Evolutionary conservation across 2,113 vertebrate species (phyloP).

Genomic region (Rhinopomastus cyanomelas): DNA sequence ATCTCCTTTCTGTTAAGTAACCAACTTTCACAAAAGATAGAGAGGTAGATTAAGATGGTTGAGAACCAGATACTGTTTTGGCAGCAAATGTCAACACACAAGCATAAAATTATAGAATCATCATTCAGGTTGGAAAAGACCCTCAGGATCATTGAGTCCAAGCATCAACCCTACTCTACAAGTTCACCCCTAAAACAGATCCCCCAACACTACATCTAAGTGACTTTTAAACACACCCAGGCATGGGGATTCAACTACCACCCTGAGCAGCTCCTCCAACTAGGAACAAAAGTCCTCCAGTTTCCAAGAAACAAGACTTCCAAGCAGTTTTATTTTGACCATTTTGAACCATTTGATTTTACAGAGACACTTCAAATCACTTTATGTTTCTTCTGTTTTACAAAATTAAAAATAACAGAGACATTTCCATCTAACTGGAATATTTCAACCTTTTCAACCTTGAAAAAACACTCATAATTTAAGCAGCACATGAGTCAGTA

Average conservation of each 20-base stretch:
- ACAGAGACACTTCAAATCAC: neutral
- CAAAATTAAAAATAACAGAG: neutral
- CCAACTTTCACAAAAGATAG: neutral
- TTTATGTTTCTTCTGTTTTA: neutral
- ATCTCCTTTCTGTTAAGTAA: neutral
- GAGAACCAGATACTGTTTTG: neutral
- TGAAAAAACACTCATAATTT: neutral
- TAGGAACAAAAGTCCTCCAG: neutral
- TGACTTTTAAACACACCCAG: too few species aligned
- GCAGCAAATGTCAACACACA: neutral
- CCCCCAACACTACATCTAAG: too few species aligned
- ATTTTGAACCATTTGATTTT: neutral
- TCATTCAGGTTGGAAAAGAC: too few species aligned
- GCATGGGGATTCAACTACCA: too few species aligned
- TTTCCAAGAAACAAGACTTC: neutral
- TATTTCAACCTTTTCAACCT: neutral
- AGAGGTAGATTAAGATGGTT: neutral
- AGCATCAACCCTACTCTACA: too few species aligned
- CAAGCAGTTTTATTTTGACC: neutral
- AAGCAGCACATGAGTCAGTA: rapidly evolving
- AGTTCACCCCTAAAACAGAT: too few species aligned
- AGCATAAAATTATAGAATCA: too few species aligned
- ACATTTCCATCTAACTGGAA: neutral
- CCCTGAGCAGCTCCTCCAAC: too few species aligned
- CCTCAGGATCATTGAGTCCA: too few species aligned